These are phyloP conservation scores for Drosophila dunni DNA, from an alignment of 1,140 invertebrate genomes.

Conservation along the genomic window DNA sequence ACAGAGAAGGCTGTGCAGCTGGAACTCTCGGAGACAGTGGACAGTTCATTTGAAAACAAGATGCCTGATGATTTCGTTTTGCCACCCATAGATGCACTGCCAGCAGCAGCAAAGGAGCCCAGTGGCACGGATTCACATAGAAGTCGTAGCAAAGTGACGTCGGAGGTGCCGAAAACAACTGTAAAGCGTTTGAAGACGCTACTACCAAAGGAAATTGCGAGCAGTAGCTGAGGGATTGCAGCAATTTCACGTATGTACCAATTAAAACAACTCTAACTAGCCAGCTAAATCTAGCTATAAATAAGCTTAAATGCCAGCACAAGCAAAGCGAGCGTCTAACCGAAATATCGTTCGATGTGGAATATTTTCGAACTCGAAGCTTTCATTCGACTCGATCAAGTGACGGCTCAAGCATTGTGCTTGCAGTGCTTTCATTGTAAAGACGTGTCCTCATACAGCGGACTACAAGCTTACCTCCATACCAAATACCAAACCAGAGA, in stretches of 20 bases:
- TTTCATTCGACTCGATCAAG: slow-evolving; percentile 14
- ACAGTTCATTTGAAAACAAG: slow-evolving; percentile 74
- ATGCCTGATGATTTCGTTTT: slow-evolving; percentile 69
- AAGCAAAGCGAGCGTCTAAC: not conserved
- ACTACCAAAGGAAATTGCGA: slow-evolving; percentile 48
- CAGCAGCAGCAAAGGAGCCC: not conserved
- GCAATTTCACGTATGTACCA: not conserved
- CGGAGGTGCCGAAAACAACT: not conserved
- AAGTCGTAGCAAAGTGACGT: slow-evolving; percentile 1
- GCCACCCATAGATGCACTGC: slow-evolving; percentile 44
- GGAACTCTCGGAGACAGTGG: slow-evolving; percentile 77
- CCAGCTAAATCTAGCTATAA: too few relatives aligned
- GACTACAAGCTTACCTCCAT: not conserved
- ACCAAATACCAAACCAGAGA: not conserved
- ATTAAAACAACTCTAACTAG: too few relatives aligned
- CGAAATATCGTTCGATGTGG: slow-evolving; percentile 3
- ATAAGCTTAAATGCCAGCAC: too few relatives aligned
- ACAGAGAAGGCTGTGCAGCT: slow-evolving; percentile 83
- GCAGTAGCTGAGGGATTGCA: not conserved
- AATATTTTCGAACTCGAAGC: slow-evolving; percentile 14
- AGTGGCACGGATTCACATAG: slow-evolving; percentile 1
- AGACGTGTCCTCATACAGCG: slow-evolving; percentile 15
- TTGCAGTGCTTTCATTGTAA: slow-evolving; percentile 1
- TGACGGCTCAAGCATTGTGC: slow-evolving; percentile 16
- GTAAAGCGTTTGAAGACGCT: slow-evolving; percentile 60